phyloP scores from a whole-genome alignment of 2,797 vertebrate species.

The Trichosurus vulpecula region DNA sequence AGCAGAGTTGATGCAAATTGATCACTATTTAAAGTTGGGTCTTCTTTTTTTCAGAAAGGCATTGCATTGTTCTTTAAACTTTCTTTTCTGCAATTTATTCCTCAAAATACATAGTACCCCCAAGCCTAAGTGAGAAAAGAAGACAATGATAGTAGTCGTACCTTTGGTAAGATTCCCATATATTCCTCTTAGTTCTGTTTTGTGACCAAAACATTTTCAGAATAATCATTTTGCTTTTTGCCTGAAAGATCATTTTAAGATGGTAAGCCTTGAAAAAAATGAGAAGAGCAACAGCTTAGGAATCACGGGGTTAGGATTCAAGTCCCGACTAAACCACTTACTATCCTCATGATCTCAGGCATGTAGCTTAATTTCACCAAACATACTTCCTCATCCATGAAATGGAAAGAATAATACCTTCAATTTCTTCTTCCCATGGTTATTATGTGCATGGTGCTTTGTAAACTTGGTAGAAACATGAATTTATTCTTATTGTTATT shows the following conservation, averaged over 20 bases:
- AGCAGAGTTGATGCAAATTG: background rate
- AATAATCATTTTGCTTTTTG: background rate
- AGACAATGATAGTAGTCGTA: background rate
- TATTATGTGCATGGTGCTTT: background rate
- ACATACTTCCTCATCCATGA: background rate
- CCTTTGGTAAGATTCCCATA: background rate
- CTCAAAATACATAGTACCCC: background rate
- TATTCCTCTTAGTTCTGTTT: background rate
- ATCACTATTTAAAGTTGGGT: background rate
- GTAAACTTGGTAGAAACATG: background rate
- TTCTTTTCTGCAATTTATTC: background rate
- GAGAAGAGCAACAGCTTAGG: background rate
- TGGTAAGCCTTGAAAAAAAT: background rate
- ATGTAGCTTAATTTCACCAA: background rate
- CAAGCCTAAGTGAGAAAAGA: background rate
- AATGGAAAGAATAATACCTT: background rate
- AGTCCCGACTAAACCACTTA: background rate
- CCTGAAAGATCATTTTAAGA: background rate
- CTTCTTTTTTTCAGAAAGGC: background rate
- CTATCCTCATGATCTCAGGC: background rate
- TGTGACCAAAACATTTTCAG: background rate
- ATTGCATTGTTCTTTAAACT: background rate
- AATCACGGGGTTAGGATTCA: background rate
- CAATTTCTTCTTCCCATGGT: background rate
- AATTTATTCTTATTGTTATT: background rate